Evolutionary conservation across 30 jellyfish, hydroid and myxozoan species (phyloP).

Genomic region (Aurelia sp.): DNA sequence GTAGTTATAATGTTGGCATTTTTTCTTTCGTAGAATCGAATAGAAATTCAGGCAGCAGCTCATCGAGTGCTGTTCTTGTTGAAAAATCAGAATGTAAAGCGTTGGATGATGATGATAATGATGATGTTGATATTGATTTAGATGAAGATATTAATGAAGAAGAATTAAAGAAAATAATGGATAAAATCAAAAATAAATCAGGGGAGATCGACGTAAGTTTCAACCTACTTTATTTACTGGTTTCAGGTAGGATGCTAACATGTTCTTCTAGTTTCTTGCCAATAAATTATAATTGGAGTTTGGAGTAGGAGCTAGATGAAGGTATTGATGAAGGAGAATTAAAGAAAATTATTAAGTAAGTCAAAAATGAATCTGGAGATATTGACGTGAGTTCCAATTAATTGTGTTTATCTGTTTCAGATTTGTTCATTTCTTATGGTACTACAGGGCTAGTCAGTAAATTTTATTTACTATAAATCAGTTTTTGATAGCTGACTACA

Average conservation of each 20-base stretch:
- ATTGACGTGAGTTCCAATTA: conserved; percentile 31
- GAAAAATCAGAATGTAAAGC: conserved; percentile 72
- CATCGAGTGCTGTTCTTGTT: conserved; percentile 77
- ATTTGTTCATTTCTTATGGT: no score
- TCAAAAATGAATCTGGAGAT: conserved; percentile 56
- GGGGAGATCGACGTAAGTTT: conserved; percentile 52
- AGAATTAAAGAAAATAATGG: conserved; percentile 78
- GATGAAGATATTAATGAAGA: conserved; percentile 87
- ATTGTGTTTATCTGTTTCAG: background rate
- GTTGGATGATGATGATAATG: conserved; percentile 74
- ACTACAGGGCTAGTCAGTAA: no score
- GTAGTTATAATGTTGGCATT: background rate
- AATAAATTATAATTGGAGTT: conserved; percentile 39
- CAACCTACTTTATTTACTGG: background rate
- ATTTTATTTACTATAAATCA: no score
- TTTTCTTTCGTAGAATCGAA: conserved; percentile 27
- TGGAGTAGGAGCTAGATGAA: conserved; percentile 66
- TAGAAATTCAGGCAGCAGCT: conserved; percentile 54
- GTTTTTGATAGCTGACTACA: no score
- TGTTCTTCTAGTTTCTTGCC: no score
- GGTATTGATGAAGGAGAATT: conserved; percentile 85
- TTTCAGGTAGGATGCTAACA: background rate
- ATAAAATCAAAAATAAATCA: conserved; percentile 61
- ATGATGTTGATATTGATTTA: conserved; percentile 72
- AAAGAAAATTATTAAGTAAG: conserved; percentile 61